Evolutionary conservation across 1,140 invertebrate species (phyloP).

Genomic region (Cephus cinctus): DNA sequence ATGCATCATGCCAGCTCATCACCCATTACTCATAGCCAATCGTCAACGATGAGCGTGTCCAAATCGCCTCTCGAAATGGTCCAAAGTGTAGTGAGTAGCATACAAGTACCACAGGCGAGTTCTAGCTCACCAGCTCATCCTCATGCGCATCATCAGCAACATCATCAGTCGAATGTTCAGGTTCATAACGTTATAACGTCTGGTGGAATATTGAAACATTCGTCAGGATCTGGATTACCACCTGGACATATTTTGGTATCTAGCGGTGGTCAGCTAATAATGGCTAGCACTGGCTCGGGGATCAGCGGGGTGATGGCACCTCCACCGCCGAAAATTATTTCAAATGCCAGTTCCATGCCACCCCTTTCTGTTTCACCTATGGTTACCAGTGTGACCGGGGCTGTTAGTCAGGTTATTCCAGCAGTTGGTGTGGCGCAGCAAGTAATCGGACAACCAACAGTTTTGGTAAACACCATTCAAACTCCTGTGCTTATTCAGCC

Average conservation of each 20-base stretch:
- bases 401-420: slow-evolving; percentile 67
- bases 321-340: slow-evolving; percentile 64
- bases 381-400: slow-evolving; percentile 70
- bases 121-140: slow-evolving; percentile 34
- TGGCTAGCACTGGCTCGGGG: slow-evolving; percentile 60
- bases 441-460: slow-evolving; percentile 72
- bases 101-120: slow-evolving; percentile 62
- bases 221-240: slow-evolving; percentile 53
- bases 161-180: slow-evolving; percentile 34
- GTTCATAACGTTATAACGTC: slow-evolving; percentile 51
- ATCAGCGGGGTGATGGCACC: slow-evolving; percentile 64
- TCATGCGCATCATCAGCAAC: slow-evolving; percentile 28
- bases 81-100: slow-evolving; percentile 75
- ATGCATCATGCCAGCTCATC: slow-evolving; percentile 23
- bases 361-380: slow-evolving; percentile 66
- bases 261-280: slow-evolving; percentile 72
- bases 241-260: slow-evolving; percentile 73
- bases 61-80: slow-evolving; percentile 79
- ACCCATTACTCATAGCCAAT: slow-evolving; percentile 29
- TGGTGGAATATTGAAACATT: slow-evolving; percentile 52
- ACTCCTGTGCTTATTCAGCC: slow-evolving; percentile 78
- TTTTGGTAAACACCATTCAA: slow-evolving; percentile 79
- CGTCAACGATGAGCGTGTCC: slow-evolving; percentile 50
- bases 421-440: slow-evolving; percentile 62
- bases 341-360: slow-evolving; percentile 62